A percentile compares a stretch with the other conserved stretches of the same genome.
These are phyloP conservation scores for Aleadryas rufinucha DNA, from an alignment of 2,113 vertebrate species.

Conservation along the genomic window DNA sequence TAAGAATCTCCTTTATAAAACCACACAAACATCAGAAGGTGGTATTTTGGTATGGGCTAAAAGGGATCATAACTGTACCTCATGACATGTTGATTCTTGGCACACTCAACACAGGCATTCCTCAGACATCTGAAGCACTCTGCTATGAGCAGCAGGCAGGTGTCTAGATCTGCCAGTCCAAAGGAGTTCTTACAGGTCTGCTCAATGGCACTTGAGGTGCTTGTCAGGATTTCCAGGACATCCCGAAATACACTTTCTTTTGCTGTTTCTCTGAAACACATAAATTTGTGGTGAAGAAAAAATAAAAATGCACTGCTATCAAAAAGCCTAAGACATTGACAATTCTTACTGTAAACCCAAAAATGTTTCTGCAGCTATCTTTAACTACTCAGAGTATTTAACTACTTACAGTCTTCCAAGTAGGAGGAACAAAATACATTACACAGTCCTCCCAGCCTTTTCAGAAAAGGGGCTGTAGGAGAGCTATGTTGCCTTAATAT, in stretches of 20 bases:
- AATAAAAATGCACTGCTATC: not conserved
- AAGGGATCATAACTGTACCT: conserved; percentile 72
- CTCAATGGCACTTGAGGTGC: conserved; percentile 25
- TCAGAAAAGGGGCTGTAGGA: not conserved
- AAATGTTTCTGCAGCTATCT: not conserved
- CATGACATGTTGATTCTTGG: conserved; percentile 81
- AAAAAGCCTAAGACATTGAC: not conserved
- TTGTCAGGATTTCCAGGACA: conserved; percentile 65
- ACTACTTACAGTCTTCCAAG: not conserved
- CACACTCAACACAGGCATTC: conserved; percentile 87
- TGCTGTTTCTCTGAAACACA: conserved; percentile 71
- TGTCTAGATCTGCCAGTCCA: conserved; percentile 1
- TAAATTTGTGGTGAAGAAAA: not conserved
- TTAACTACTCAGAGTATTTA: not conserved
- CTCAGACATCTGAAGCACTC: conserved; percentile 93
- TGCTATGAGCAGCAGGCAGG: conserved; percentile 73
- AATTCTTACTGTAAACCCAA: not conserved
- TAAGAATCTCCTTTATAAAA: not conserved
- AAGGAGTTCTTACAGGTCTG: not conserved
- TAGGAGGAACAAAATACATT: not conserved
- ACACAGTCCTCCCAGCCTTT: not conserved
- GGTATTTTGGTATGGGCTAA: not conserved
- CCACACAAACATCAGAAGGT: not conserved
- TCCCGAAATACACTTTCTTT: conserved; percentile 63
- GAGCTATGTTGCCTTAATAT: not conserved